A percentile compares a stretch with the other conserved stretches of the same genome.
These are phyloP conservation scores for Brienomyrus brachyistius DNA, from an alignment of 2,113 vertebrate genomes.

Conservation along the genomic window DNA sequence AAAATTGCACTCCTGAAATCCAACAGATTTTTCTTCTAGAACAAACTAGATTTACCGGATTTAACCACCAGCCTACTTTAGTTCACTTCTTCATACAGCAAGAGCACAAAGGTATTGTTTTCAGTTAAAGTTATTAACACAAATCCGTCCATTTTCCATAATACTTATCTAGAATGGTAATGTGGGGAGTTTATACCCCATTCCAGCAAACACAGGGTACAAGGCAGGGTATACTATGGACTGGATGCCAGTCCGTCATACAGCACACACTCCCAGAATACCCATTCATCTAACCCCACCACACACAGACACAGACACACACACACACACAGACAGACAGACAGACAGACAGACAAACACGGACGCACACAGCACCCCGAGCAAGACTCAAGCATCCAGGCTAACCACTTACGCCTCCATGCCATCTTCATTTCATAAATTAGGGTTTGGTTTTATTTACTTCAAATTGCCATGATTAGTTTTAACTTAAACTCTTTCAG, in stretches of 20 bases:
- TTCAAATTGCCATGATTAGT: not conserved
- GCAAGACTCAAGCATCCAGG: not conserved
- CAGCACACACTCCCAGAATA: not conserved
- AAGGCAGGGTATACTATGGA: not conserved
- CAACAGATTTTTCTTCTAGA: not conserved
- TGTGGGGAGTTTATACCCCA: not conserved
- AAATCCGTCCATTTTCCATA: not conserved
- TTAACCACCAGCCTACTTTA: not conserved
- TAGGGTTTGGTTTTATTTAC: not conserved
- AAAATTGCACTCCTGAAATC: not conserved
- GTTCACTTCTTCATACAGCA: not conserved
- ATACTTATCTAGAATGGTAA: not conserved
- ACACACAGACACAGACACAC: not conserved
- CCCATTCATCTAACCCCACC: too few species aligned
- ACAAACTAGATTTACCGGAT: not conserved
- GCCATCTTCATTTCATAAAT: not conserved
- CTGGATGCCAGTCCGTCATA: not conserved
- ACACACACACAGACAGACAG: too few species aligned
- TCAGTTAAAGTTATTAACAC: not conserved
- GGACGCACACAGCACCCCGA: not conserved
- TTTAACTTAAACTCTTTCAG: conserved; percentile 29
- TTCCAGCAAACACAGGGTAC: not conserved
- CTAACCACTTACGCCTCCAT: not conserved
- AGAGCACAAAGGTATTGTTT: not conserved
- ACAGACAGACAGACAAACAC: not conserved